Conservation (phyloP, 2,888 invertebrate genomes). For the Lumbricus terrestris region DNA sequence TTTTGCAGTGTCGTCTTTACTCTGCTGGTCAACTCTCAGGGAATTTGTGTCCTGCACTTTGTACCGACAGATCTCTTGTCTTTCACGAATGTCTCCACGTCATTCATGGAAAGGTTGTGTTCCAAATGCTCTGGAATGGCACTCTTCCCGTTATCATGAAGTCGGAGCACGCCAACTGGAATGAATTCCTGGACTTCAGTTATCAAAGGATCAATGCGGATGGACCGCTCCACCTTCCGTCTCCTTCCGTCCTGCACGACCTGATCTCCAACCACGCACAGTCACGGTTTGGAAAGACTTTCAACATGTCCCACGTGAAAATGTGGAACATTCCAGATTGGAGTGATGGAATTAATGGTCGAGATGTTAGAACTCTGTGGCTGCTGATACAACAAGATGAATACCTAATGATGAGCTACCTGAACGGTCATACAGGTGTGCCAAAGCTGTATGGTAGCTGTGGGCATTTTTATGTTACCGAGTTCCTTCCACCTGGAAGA, state of each 20-base stretch:
- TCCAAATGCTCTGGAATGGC: constrained; percentile 32
- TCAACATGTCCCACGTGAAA: neutral
- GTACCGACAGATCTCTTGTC: constrained; percentile 62
- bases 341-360: neutral
- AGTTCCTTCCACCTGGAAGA: constrained; percentile 62
- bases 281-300: neutral
- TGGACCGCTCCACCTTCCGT: neutral
- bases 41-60: constrained; percentile 68
- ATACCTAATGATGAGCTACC: constrained; percentile 67
- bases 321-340: neutral
- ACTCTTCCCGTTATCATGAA: constrained; percentile 31
- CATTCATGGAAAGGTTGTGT: constrained; percentile 64
- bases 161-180: constrained; percentile 25
- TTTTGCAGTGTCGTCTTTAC: constrained; percentile 55
- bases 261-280: neutral
- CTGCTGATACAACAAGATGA: constrained; percentile 68
- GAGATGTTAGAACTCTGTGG: neutral
- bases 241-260: neutral
- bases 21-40: constrained; percentile 65
- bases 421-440: constrained; percentile 67
- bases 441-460: constrained; percentile 70
- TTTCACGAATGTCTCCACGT: constrained; percentile 68
- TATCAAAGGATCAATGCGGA: neutral
- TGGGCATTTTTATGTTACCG: constrained; percentile 69
- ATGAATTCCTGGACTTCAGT: constrained; percentile 23